phyloP scores from a whole-genome alignment of 2,888 invertebrate species.

The Erebia palarica region DNA sequence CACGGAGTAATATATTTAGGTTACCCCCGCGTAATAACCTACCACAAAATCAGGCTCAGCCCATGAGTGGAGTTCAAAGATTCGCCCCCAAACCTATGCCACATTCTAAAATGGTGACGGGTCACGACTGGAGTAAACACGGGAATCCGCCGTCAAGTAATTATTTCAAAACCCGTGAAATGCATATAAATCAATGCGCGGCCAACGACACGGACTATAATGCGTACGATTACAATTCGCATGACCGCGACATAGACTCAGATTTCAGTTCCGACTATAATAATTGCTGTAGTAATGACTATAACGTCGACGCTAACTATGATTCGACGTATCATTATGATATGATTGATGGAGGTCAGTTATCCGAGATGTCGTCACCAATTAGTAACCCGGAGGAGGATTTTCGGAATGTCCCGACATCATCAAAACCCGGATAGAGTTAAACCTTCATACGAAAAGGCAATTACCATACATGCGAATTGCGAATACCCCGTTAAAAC shows the following conservation, averaged over 20 bases:
- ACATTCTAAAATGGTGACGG: neutral
- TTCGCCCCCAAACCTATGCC: neutral
- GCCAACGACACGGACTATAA: neutral
- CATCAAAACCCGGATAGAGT: too few relatives aligned
- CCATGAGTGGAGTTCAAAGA: neutral
- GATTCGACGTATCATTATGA: too few relatives aligned
- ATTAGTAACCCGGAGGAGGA: too few relatives aligned
- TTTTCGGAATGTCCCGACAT: too few relatives aligned
- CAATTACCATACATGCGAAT: too few relatives aligned
- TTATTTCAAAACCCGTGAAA: neutral
- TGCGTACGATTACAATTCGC: neutral
- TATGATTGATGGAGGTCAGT: too few relatives aligned
- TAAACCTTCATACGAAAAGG: too few relatives aligned
- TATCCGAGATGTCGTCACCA: too few relatives aligned
- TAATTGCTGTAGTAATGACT: too few relatives aligned
- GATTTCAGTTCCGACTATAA: neutral
- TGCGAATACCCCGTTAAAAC: too few relatives aligned
- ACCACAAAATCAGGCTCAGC: too few relatives aligned
- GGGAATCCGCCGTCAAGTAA: neutral
- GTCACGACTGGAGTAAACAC: neutral
- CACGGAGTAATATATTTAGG: neutral
- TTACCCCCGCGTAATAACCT: neutral
- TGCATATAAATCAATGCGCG: neutral
- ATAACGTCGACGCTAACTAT: too few relatives aligned
- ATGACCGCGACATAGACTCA: neutral